These are phyloP conservation scores for Aphidius colemani DNA, from an alignment of 2,888 invertebrate genomes.

Conservation along the genomic window DNA sequence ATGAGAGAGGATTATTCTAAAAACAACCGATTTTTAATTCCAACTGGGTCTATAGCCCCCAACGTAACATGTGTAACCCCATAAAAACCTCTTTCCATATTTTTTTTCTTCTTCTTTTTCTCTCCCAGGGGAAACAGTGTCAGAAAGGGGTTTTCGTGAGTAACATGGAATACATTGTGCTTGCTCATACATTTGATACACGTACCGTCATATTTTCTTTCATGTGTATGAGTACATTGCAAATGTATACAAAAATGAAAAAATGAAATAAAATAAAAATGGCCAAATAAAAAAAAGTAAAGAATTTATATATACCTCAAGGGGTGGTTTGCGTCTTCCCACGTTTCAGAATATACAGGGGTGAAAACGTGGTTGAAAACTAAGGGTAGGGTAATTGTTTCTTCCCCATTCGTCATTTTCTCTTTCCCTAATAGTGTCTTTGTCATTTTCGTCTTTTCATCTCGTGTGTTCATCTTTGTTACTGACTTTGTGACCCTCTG, in stretches of 20 bases:
- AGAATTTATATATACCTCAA: conserved; percentile 36
- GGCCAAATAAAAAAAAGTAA: conserved; percentile 20
- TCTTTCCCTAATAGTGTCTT: conserved; percentile 14
- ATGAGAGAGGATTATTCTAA: too few relatives aligned
- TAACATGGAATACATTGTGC: conserved; percentile 13
- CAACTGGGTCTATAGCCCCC: too few relatives aligned
- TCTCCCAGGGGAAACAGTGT: too few relatives aligned
- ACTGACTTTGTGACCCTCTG: conserved; percentile 19
- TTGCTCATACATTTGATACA: conserved; percentile 13
- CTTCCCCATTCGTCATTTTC: conserved; percentile 42
- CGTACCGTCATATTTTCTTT: conserved; percentile 20
- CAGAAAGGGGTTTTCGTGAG: not conserved
- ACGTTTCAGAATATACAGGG: conserved; percentile 39
- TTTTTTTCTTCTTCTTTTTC: too few relatives aligned
- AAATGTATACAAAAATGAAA: conserved; percentile 6
- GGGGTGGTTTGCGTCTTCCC: conserved; percentile 42
- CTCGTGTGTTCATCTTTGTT: conserved; percentile 12
- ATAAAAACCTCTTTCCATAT: too few relatives aligned
- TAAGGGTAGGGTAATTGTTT: conserved; percentile 52
- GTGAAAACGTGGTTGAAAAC: conserved; percentile 45
- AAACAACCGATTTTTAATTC: too few relatives aligned
- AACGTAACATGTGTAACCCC: too few relatives aligned
- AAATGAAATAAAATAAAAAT: not conserved
- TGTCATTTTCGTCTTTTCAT: conserved; percentile 9
- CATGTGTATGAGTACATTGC: not conserved